Percentiles rank a stretch among this genome's conserved stretches.
Conservation (phyloP, 2,797 vertebrate species). For the Cheracebus regulus region DNA sequence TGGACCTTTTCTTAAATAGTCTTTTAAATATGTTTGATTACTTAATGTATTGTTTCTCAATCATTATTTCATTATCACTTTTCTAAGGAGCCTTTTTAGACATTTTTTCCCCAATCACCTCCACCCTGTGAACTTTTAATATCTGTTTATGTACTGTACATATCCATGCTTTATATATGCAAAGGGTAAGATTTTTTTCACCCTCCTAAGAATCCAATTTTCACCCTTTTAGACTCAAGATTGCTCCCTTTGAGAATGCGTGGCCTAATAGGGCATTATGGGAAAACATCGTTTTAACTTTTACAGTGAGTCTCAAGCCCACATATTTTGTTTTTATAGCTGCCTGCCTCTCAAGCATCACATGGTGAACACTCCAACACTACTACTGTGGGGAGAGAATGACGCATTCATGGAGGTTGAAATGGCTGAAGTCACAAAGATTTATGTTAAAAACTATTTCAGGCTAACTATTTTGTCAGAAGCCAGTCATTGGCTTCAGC, state of each 20-base stretch:
- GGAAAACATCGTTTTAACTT: conserved; percentile 35
- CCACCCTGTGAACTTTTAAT: conserved; percentile 34
- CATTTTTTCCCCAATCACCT: neutral
- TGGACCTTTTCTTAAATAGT: neutral
- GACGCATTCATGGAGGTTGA: conserved; percentile 97
- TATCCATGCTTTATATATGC: neutral
- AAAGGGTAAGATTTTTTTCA: neutral
- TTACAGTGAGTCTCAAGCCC: conserved; percentile 22
- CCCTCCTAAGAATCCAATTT: neutral
- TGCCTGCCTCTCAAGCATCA: conserved; percentile 93
- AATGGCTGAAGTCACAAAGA: conserved; percentile 95
- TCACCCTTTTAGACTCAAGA: neutral
- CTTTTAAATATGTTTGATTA: conserved; percentile 38
- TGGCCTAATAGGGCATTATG: neutral
- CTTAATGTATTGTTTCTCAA: neutral
- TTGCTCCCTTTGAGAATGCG: neutral
- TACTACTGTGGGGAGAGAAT: conserved; percentile 96
- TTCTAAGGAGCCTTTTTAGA: conserved; percentile 2
- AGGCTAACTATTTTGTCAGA: conserved; percentile 96
- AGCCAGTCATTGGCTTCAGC: conserved; percentile 98
- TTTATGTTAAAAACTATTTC: conserved; percentile 96
- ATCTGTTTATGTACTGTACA: neutral
- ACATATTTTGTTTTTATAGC: conserved; percentile 84
- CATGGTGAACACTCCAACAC: conserved; percentile 92
- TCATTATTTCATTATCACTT: conserved; percentile 35